A percentile compares a stretch with the other conserved stretches of the same genome.
These are phyloP conservation scores for Prunella strophiata DNA, from an alignment of 2,797 vertebrate species.

Conservation along the genomic window DNA sequence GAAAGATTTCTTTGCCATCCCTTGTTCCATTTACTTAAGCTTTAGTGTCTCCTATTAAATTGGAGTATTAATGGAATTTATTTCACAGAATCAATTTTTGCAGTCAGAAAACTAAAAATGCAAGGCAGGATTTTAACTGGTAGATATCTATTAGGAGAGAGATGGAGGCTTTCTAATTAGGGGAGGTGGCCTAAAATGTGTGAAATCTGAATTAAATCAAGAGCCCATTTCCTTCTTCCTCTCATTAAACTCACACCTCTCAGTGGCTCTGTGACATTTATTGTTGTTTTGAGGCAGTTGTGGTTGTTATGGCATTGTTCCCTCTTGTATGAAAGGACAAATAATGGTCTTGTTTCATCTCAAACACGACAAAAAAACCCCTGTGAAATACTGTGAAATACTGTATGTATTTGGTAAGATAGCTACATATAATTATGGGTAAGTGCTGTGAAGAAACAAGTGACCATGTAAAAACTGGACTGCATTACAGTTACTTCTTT, in stretches of 20 bases:
- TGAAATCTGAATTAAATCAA: background rate
- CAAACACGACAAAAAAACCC: background rate
- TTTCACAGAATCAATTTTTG: background rate
- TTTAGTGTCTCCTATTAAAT: background rate
- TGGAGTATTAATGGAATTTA: background rate
- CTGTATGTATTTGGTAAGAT: background rate
- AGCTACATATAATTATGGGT: background rate
- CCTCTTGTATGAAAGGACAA: background rate
- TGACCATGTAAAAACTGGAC: background rate
- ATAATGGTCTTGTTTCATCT: background rate
- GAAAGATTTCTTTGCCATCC: background rate
- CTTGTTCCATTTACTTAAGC: background rate
- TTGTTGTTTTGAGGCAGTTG: background rate
- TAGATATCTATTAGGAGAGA: background rate
- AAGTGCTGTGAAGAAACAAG: background rate
- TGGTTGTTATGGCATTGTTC: background rate
- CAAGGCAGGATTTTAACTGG: background rate
- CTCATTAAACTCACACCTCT: background rate
- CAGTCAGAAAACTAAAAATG: background rate
- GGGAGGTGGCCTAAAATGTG: background rate
- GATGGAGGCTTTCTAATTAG: background rate
- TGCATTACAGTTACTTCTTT: background rate
- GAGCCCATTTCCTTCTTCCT: background rate
- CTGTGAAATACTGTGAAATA: background rate
- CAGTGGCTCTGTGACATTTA: background rate